phyloP scores from a whole-genome alignment of 2,888 invertebrate genomes.

The Hipparchia sbordonii region DNA sequence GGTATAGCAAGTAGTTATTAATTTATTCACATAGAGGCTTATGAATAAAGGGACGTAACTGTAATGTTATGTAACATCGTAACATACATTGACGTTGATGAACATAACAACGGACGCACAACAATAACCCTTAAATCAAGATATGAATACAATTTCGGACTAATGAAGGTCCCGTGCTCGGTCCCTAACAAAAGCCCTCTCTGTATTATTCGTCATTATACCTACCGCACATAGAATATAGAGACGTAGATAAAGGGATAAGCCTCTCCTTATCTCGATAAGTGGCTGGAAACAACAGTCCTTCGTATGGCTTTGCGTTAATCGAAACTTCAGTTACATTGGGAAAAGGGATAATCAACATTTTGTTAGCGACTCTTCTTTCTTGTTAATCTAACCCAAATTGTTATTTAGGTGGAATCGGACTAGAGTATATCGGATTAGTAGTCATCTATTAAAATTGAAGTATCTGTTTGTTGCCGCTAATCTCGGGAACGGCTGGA shows the following conservation, averaged over 20 bases:
- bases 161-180: slow-evolving; percentile 50
- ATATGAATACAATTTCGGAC: slow-evolving; percentile 53
- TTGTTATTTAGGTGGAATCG: background rate
- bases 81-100: slow-evolving; percentile 26
- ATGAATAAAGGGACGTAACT: slow-evolving; percentile 21
- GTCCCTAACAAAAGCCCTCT: slow-evolving; percentile 34
- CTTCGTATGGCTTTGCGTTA: slow-evolving; percentile 37
- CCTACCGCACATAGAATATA: slow-evolving; percentile 25
- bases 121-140: slow-evolving; percentile 49
- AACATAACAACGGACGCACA: slow-evolving; percentile 32
- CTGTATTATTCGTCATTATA: slow-evolving; percentile 37
- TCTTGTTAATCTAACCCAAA: slow-evolving; percentile 8
- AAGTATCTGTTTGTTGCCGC: too few species aligned
- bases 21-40: background rate
- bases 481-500: too few species aligned
- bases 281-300: slow-evolving; percentile 37
- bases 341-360: slow-evolving; percentile 33
- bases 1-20: slow-evolving; percentile 1
- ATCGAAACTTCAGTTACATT: slow-evolving; percentile 37
- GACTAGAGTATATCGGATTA: too few species aligned
- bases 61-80: slow-evolving; percentile 17
- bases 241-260: slow-evolving; percentile 30
- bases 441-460: too few species aligned
- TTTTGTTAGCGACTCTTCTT: slow-evolving; percentile 27
- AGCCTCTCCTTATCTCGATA: slow-evolving; percentile 38